A percentile compares a stretch with the other conserved stretches of the same genome.
Evolutionary conservation across 1,140 invertebrate genomes (phyloP).

Genomic region (Xylocopa sonorina): DNA sequence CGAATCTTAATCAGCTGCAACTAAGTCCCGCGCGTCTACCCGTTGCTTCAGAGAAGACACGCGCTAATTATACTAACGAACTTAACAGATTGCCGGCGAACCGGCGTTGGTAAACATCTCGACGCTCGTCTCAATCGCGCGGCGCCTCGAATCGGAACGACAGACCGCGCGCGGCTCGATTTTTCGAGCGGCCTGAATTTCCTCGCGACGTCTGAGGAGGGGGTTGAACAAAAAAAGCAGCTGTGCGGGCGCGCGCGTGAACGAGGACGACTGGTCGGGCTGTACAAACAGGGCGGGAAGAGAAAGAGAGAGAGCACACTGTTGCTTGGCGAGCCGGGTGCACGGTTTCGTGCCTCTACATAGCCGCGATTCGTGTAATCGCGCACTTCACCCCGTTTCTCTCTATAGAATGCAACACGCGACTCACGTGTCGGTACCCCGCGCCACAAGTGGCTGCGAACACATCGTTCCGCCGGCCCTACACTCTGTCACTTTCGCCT

Average conservation of each 20-base stretch:
- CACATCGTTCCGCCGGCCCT: slow-evolving; percentile 26
- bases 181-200: too few relatives aligned
- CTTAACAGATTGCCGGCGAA: not conserved
- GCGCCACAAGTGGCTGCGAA: slow-evolving; percentile 53
- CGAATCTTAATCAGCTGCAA: slow-evolving; percentile 19
- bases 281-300: not conserved
- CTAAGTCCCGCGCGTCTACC: not conserved
- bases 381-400: slow-evolving; percentile 55
- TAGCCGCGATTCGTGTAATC: slow-evolving; percentile 59
- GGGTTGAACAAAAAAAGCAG: too few relatives aligned
- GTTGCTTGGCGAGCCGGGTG: slow-evolving; percentile 34
- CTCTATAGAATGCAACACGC: slow-evolving; percentile 39
- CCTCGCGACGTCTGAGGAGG: too few relatives aligned
- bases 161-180: too few relatives aligned
- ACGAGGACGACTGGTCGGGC: not conserved
- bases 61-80: slow-evolving; percentile 38
- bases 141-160: too few relatives aligned
- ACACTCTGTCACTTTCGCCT: slow-evolving; percentile 12
- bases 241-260: not conserved
- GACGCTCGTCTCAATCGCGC: too few relatives aligned
- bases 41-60: not conserved
- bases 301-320: slow-evolving; percentile 36
- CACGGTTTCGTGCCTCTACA: slow-evolving; percentile 47
- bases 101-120: too few relatives aligned
- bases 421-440: slow-evolving; percentile 15